phyloP scores from a whole-genome alignment of 2,797 vertebrate genomes.

The Myoxocephalus aenaeus region DNA sequence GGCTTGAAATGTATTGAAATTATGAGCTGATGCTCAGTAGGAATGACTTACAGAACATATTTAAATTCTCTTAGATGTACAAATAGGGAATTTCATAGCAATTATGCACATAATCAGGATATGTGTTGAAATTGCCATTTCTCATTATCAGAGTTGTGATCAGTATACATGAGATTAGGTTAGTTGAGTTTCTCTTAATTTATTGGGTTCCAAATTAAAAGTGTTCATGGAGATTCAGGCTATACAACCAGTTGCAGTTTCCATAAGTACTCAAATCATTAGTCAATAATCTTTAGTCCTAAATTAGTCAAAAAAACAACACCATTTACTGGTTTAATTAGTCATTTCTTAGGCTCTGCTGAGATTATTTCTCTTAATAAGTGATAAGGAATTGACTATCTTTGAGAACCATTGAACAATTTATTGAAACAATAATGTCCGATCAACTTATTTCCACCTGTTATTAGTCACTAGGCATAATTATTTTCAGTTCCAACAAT shows the following conservation, averaged over 20 bases:
- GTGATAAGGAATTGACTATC: constrained; percentile 2
- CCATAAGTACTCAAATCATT: not conserved
- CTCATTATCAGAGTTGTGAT: constrained; percentile 53
- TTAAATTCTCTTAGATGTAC: constrained; percentile 49
- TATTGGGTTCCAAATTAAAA: not conserved
- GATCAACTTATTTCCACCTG: not conserved
- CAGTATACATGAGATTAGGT: constrained; percentile 39
- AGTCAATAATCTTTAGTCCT: not conserved
- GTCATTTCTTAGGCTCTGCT: not conserved
- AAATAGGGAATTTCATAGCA: constrained; percentile 49
- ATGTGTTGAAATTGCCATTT: constrained; percentile 37
- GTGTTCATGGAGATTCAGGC: not conserved
- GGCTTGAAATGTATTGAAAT: constrained; percentile 54
- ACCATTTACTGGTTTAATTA: not conserved
- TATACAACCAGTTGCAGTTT: not conserved
- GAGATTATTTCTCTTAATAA: not conserved
- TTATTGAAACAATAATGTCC: not conserved
- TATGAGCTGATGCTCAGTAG: constrained; percentile 44
- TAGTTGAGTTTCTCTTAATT: constrained; percentile 18
- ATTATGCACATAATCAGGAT: constrained; percentile 59
- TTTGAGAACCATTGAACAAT: not conserved
- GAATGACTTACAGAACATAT: constrained; percentile 49
- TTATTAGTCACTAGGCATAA: not conserved
- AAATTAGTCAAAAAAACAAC: not conserved
- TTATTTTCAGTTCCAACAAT: constrained; percentile 1